A percentile compares a stretch with the other conserved stretches of the same genome.
Evolutionary conservation across 2,797 vertebrate species (phyloP).

Genomic region (Cirrhinus mrigala): DNA sequence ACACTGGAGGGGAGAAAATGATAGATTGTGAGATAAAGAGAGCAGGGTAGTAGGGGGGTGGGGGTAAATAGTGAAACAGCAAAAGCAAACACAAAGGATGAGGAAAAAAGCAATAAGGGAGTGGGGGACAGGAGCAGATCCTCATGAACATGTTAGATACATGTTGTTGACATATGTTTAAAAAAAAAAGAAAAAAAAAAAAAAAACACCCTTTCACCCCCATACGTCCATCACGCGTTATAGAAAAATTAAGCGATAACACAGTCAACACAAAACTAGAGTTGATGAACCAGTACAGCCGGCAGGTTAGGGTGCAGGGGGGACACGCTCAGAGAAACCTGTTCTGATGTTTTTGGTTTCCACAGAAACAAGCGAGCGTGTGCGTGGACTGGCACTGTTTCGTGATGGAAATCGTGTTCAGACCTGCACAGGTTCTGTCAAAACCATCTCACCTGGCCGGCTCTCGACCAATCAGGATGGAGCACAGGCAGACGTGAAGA

Average conservation of each 20-base stretch:
- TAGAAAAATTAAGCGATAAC: constrained; percentile 64
- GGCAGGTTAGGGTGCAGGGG: constrained; percentile 85
- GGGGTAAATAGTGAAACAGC: not conserved
- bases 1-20: constrained; percentile 78
- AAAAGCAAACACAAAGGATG: not conserved
- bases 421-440: constrained; percentile 91
- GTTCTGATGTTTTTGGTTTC: constrained; percentile 98
- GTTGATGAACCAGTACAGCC: constrained; percentile 86
- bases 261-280: constrained; percentile 57
- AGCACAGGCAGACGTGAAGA: constrained; percentile 76
- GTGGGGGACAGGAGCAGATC: constrained; percentile 13
- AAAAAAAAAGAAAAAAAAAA: constrained; percentile 29
- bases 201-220: constrained; percentile 23
- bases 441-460: constrained; percentile 82
- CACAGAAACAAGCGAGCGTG: constrained; percentile 96
- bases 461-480: constrained; percentile 80
- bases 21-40: constrained; percentile 30
- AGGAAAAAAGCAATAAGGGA: not conserved
- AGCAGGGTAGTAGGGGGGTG: not conserved
- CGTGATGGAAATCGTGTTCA: constrained; percentile 86
- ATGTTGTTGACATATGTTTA: constrained; percentile 36
- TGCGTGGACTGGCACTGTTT: constrained; percentile 81
- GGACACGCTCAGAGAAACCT: constrained; percentile 85
- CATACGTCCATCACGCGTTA: constrained; percentile 47
- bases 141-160: constrained; percentile 28